phyloP scores from a whole-genome alignment of 1,140 invertebrate species.

The Calliopsis andreniformis region DNA sequence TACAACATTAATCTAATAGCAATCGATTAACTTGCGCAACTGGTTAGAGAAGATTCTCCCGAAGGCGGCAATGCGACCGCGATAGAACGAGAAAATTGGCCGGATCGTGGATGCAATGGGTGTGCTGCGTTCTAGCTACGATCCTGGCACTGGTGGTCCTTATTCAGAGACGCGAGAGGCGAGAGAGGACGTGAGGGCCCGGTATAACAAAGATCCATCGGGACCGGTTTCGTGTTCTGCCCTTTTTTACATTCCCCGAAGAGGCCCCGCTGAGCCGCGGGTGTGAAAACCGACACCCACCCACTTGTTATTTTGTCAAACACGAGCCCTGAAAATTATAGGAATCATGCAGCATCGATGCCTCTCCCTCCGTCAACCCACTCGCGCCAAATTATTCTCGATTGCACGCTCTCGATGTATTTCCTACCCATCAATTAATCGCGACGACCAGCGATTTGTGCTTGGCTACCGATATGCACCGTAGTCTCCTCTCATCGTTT shows the following conservation, averaged over 20 bases:
- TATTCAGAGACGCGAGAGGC: conserved; percentile 48
- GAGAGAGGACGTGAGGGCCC: conserved; percentile 41
- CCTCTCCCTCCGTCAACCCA: conserved; percentile 23
- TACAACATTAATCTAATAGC: too few species aligned
- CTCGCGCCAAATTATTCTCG: conserved; percentile 70
- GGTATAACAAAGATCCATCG: conserved; percentile 79
- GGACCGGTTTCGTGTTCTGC: conserved; percentile 78
- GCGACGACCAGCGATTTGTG: not conserved
- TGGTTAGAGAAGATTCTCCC: not conserved
- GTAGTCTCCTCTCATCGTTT: not conserved
- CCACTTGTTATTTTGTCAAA: conserved; percentile 82
- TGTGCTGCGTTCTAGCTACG: conserved; percentile 34
- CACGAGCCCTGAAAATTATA: conserved; percentile 78
- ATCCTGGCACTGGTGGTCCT: conserved; percentile 54
- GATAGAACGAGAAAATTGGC: not conserved
- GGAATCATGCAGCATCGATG: conserved; percentile 67
- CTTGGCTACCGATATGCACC: conserved; percentile 2
- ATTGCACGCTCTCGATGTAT: conserved; percentile 62
- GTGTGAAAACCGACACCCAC: conserved; percentile 82
- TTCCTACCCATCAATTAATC: conserved; percentile 74
- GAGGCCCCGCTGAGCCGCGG: conserved; percentile 75
- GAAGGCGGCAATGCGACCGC: not conserved
- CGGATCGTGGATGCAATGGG: not conserved
- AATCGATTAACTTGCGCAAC: too few species aligned
- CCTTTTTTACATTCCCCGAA: conserved; percentile 75